Conservation (phyloP, 1,140 invertebrate species). For the Chymomyza costata region DNA sequence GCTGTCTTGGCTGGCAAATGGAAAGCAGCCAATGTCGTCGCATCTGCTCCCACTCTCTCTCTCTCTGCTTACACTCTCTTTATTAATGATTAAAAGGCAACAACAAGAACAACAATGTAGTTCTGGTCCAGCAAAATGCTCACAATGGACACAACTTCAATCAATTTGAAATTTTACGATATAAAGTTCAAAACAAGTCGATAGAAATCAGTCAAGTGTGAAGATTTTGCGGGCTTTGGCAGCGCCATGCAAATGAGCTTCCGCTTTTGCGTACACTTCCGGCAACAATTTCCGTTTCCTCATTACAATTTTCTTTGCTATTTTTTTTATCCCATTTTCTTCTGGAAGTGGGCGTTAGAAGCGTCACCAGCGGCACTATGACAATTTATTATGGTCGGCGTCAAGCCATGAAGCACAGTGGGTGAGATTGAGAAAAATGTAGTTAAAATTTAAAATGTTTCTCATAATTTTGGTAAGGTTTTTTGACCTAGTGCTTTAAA, state of each 20-base stretch:
- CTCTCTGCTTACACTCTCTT: slow-evolving; percentile 5
- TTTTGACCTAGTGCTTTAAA: too few relatives aligned
- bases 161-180: slow-evolving; percentile 72
- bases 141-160: too few relatives aligned
- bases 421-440: too few relatives aligned
- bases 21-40: neutral
- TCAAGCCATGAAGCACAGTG: too few relatives aligned
- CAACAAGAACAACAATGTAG: slow-evolving; percentile 6
- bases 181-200: slow-evolving; percentile 49
- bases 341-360: slow-evolving; percentile 1
- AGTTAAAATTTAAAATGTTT: too few relatives aligned
- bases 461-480: too few relatives aligned
- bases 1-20: neutral
- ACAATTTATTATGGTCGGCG: slow-evolving; percentile 74
- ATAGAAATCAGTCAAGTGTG: slow-evolving; percentile 67
- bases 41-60: neutral
- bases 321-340: slow-evolving; percentile 17
- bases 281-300: slow-evolving; percentile 73
- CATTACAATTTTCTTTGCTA: slow-evolving; percentile 68
- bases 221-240: slow-evolving; percentile 49
- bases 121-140: too few relatives aligned
- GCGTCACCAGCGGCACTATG: slow-evolving; percentile 48
- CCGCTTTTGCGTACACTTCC: slow-evolving; percentile 64
- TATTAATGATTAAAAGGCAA: slow-evolving; percentile 67
- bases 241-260: slow-evolving; percentile 58